These are phyloP conservation scores for Phoxinus phoxinus DNA, from an alignment of 2,113 vertebrate genomes.

Conservation along the genomic window DNA sequence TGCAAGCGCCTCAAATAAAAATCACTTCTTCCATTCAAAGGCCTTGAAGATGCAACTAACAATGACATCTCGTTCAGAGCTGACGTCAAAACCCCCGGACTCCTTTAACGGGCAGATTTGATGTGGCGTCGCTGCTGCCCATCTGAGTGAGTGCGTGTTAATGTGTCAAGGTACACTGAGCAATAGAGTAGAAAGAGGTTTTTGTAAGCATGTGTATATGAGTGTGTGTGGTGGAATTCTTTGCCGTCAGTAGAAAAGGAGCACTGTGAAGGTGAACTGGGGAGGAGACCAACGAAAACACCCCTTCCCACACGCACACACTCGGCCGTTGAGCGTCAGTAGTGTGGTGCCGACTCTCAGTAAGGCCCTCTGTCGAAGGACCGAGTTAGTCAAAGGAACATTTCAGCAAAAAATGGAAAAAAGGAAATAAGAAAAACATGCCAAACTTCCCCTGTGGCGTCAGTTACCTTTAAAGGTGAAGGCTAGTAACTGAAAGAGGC, in stretches of 20 bases:
- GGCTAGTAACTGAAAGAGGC: constrained; percentile 34
- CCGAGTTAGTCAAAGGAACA: constrained; percentile 55
- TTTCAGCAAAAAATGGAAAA: constrained; percentile 56
- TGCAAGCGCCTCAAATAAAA: background rate
- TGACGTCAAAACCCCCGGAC: background rate
- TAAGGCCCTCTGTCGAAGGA: constrained; percentile 51
- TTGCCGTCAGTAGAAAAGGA: constrained; percentile 56
- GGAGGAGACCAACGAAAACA: constrained; percentile 61
- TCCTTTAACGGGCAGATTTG: constrained; percentile 24
- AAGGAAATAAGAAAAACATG: constrained; percentile 52
- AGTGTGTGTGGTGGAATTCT: constrained; percentile 58
- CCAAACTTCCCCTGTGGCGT: constrained; percentile 60
- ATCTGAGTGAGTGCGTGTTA: constrained; percentile 28
- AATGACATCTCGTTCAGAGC: background rate
- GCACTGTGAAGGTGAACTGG: constrained; percentile 60
- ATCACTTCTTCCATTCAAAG: constrained; percentile 3
- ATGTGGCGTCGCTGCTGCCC: background rate
- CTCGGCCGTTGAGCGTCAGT: constrained; percentile 30
- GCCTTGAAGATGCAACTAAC: constrained; percentile 12
- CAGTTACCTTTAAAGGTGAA: constrained; percentile 57
- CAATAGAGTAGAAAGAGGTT: constrained; percentile 46
- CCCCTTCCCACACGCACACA: constrained; percentile 41
- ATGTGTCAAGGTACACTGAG: constrained; percentile 34
- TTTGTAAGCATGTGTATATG: constrained; percentile 42
- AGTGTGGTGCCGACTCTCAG: constrained; percentile 47